phyloP scores from a whole-genome alignment of 2,113 vertebrate genomes.

The Hypocryptadius cinnamomeus region DNA sequence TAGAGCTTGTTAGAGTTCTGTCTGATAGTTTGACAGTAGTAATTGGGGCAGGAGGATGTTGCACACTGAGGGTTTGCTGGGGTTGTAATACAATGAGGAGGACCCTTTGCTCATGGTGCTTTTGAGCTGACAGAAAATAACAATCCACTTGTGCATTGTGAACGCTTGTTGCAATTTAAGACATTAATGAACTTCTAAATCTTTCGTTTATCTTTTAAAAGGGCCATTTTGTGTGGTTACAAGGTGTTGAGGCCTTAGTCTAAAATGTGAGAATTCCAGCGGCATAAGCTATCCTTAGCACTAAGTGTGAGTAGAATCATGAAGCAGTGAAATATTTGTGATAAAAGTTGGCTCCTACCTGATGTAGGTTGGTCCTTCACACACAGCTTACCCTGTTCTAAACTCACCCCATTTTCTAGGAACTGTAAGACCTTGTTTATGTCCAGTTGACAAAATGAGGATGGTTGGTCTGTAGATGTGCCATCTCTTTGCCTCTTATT shows the following conservation, averaged over 20 bases:
- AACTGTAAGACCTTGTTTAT: not conserved
- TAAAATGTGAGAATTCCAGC: not conserved
- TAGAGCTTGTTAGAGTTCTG: not conserved
- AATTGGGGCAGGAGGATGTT: not conserved
- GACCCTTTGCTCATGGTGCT: not conserved
- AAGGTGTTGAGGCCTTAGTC: not conserved
- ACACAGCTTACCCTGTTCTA: rapidly evolving
- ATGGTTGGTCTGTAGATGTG: not conserved
- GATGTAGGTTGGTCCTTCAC: not conserved
- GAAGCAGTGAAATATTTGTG: not conserved
- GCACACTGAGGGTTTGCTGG: not conserved
- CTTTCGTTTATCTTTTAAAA: not conserved
- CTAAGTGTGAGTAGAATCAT: not conserved
- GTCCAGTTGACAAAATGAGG: not conserved
- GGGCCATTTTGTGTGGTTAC: not conserved
- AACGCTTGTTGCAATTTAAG: not conserved
- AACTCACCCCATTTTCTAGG: not conserved
- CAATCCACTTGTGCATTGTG: not conserved
- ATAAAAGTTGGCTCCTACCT: not conserved
- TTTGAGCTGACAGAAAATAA: not conserved
- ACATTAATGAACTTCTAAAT: not conserved
- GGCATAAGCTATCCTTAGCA: not conserved
- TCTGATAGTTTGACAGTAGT: not conserved
- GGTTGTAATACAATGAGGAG: not conserved
- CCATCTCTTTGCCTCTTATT: not conserved